Evolutionary conservation across 2,888 invertebrate species (phyloP).

Genomic region (Plagodis pulveraria): DNA sequence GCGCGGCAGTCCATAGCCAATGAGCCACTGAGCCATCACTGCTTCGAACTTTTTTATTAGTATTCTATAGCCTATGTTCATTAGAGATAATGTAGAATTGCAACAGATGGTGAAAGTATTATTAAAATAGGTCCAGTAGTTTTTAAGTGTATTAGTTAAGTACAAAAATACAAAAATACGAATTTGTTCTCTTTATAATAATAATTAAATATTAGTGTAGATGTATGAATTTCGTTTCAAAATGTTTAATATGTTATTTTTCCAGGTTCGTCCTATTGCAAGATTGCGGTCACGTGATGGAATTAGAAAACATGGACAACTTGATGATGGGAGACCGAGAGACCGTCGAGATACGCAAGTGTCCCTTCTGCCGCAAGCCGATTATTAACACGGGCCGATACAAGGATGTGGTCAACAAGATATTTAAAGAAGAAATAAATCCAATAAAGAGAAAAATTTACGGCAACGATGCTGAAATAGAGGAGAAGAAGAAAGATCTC

Average conservation of each 20-base stretch:
- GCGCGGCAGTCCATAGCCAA: too few relatives aligned
- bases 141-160: too few relatives aligned
- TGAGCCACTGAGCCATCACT: too few relatives aligned
- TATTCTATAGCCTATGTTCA: too few relatives aligned
- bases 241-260: constrained; percentile 9
- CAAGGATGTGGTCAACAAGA: constrained; percentile 76
- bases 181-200: too few relatives aligned
- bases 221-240: too few relatives aligned
- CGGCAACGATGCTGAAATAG: constrained; percentile 58
- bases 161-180: too few relatives aligned
- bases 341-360: constrained; percentile 63
- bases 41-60: too few relatives aligned
- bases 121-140: too few relatives aligned
- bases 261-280: constrained; percentile 80
- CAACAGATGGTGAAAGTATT: too few relatives aligned
- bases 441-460: constrained; percentile 69
- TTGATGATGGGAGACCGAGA: constrained; percentile 65
- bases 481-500: constrained; percentile 41
- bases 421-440: constrained; percentile 66
- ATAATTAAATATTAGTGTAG: too few relatives aligned
- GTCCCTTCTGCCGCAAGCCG: constrained; percentile 85
- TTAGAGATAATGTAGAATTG: too few relatives aligned
- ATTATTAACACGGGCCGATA: constrained; percentile 85
- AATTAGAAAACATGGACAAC: constrained; percentile 71
- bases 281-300: constrained; percentile 81